phyloP scores from a whole-genome alignment of 2,113 vertebrate species.

The Panthera uncia region DNA sequence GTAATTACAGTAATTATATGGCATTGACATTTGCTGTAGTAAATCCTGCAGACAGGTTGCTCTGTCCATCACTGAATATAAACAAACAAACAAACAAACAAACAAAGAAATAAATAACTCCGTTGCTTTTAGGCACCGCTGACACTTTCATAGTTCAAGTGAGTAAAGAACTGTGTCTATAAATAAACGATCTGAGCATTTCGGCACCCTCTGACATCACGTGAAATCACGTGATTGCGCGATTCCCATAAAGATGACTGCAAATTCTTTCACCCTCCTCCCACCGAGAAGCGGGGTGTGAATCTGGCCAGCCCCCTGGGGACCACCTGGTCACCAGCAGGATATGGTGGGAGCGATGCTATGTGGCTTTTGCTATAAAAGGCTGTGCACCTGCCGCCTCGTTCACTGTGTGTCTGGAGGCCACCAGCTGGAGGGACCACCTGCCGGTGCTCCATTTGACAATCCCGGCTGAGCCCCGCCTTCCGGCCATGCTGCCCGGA shows the following conservation, averaged over 20 bases:
- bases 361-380: background rate
- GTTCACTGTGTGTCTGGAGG: background rate
- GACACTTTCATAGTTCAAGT: background rate
- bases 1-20: rapidly evolving
- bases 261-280: background rate
- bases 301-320: background rate
- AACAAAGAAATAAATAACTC: background rate
- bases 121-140: background rate
- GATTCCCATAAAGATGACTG: background rate
- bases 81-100: too few species aligned
- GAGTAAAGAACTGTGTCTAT: constrained; percentile 32
- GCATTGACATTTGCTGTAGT: background rate
- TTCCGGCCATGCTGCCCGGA: background rate
- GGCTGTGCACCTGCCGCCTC: background rate
- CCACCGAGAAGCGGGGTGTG: background rate
- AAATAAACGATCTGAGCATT: background rate
- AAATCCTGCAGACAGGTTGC: rapidly evolving
- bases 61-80: background rate
- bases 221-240: background rate
- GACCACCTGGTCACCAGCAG: background rate
- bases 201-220: background rate
- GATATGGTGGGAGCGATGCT: rapidly evolving
- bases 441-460: background rate
- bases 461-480: background rate
- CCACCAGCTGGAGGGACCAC: background rate